phyloP scores from a whole-genome alignment of 1,140 invertebrate genomes.

The Amphibalanus amphitrite region DNA sequence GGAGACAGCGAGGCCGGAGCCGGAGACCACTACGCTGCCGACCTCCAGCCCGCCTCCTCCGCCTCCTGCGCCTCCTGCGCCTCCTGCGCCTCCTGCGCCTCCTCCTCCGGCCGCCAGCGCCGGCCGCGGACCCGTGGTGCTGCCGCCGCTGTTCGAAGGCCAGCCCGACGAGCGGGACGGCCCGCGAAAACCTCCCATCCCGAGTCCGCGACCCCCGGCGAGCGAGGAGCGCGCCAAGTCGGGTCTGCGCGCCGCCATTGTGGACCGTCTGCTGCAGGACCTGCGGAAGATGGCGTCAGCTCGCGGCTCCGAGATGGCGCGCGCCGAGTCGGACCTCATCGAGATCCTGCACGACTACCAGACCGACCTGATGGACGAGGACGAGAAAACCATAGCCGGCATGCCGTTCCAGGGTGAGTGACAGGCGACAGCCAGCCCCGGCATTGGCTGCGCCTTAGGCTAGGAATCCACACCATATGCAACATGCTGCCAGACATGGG shows the following conservation, averaged over 20 bases:
- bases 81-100: too few relatives aligned
- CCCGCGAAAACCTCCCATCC: background rate
- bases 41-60: background rate
- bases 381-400: background rate
- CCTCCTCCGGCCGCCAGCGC: background rate
- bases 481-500: too few relatives aligned
- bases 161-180: background rate
- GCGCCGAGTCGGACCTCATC: background rate
- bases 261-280: background rate
- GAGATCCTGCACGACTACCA: background rate
- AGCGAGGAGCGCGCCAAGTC: background rate
- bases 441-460: too few relatives aligned
- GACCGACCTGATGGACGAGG: background rate
- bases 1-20: background rate
- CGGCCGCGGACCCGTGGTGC: background rate
- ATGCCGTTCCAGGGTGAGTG: background rate
- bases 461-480: too few relatives aligned
- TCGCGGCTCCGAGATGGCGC: background rate
- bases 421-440: too few relatives aligned
- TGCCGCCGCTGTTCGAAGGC: background rate
- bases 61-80: too few relatives aligned
- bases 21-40: background rate
- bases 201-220: background rate
- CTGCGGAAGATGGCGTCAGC: background rate
- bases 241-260: background rate